These are phyloP conservation scores for Heliconius himera DNA, from an alignment of 1,140 invertebrate species.

Conservation along the genomic window DNA sequence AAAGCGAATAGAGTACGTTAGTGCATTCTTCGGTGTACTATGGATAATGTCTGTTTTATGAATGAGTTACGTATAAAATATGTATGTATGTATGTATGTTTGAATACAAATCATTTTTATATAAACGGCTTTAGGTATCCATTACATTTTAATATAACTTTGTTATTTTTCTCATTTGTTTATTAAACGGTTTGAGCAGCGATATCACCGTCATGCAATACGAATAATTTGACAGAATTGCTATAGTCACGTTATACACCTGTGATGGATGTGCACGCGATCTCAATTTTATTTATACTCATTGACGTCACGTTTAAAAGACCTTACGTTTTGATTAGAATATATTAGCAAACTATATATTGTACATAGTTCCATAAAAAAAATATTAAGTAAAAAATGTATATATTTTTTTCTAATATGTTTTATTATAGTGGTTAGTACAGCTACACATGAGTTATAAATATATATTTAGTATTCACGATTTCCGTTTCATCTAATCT, in stretches of 20 bases:
- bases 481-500: slow-evolving; percentile 12
- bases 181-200: slow-evolving; percentile 41
- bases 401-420: no score
- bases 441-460: neutral
- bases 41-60: slow-evolving; percentile 23
- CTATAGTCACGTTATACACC: slow-evolving; percentile 48
- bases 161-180: slow-evolving; percentile 34
- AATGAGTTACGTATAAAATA: slow-evolving; percentile 21
- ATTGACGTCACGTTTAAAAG: slow-evolving; percentile 30
- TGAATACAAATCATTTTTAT: slow-evolving; percentile 14
- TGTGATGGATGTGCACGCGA: slow-evolving; percentile 51
- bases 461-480: neutral
- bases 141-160: slow-evolving; percentile 15
- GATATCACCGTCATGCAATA: slow-evolving; percentile 54
- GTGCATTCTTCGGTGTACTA: slow-evolving; percentile 38
- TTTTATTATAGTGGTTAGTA: neutral
- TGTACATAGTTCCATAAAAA: neutral
- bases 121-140: neutral
- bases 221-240: slow-evolving; percentile 52
- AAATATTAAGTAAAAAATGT: neutral
- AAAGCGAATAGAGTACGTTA: slow-evolving; percentile 6
- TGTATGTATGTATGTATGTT: neutral
- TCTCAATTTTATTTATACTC: slow-evolving; percentile 34
- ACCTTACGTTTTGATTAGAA: slow-evolving; percentile 1
- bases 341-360: neutral